Evolutionary conservation across 2,888 invertebrate species (phyloP).

Genomic region (Pediacus dermestoides): DNA sequence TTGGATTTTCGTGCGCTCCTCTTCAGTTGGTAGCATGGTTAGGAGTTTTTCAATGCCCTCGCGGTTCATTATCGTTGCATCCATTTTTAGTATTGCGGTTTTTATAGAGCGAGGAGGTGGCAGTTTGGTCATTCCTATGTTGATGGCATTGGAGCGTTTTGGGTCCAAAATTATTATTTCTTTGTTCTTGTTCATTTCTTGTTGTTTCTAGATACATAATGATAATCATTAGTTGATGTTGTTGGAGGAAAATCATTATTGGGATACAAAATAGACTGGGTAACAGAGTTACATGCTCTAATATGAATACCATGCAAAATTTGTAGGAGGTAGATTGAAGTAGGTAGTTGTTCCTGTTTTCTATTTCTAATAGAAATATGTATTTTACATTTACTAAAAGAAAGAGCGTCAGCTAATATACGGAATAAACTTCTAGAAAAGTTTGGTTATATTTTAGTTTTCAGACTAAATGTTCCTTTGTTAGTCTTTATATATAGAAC

Average conservation of each 20-base stretch:
- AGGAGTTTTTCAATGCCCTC: constrained; percentile 98
- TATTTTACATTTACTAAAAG: no score
- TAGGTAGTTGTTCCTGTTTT: no score
- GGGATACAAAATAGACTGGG: no score
- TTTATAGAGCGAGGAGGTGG: constrained; percentile 97
- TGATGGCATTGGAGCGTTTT: constrained; percentile 97
- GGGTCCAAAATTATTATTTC: constrained; percentile 93
- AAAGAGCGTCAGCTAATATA: no score
- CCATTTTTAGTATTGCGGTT: constrained; percentile 99
- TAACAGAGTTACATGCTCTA: no score
- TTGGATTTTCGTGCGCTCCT: constrained; percentile 89
- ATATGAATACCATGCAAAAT: no score
- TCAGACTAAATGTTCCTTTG: no score
- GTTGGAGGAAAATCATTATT: not conserved
- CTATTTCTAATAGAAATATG: no score
- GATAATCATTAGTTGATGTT: constrained; percentile 3
- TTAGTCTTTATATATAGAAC: no score
- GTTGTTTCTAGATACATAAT: constrained; percentile 65
- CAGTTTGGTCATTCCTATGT: constrained; percentile 98
- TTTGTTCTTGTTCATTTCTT: constrained; percentile 80
- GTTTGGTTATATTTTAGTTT: no score
- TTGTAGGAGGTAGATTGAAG: no score
- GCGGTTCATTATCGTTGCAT: constrained; percentile 94
- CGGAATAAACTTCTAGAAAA: no score
- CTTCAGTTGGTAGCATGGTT: constrained; percentile 96